These are phyloP conservation scores for Heliothis subflexa DNA, from an alignment of 1,140 invertebrate species.

Conservation along the genomic window DNA sequence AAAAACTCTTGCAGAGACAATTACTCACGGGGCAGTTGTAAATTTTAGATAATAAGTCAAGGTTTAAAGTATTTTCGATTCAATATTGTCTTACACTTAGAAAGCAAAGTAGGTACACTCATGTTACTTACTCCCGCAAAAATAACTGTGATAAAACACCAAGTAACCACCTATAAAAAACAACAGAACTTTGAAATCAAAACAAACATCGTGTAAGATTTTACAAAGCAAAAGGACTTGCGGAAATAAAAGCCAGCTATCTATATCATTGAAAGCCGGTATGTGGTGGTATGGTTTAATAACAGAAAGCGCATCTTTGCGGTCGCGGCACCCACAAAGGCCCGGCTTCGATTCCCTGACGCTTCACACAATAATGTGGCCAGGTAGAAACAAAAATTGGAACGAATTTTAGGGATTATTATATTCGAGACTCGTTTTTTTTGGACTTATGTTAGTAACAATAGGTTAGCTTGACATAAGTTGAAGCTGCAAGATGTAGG, in stretches of 20 bases:
- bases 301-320: conserved; percentile 1
- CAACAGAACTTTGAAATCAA: not conserved
- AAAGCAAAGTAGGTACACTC: too few relatives aligned
- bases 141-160: too few relatives aligned
- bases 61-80: too few relatives aligned
- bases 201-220: conserved; percentile 1
- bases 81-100: too few relatives aligned
- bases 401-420: conserved; percentile 32
- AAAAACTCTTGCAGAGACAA: too few relatives aligned
- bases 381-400: conserved; percentile 36
- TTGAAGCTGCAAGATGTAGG: not conserved
- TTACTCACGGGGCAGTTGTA: too few relatives aligned
- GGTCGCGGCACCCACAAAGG: conserved; percentile 32
- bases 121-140: too few relatives aligned
- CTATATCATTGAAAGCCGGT: conserved; percentile 5
- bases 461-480: not conserved
- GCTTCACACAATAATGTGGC: conserved; percentile 15
- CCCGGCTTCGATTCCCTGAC: conserved; percentile 19
- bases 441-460: not conserved
- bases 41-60: too few relatives aligned
- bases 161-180: not conserved
- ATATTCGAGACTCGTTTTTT: not conserved
- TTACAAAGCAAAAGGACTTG: not conserved
- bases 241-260: conserved; percentile 2
- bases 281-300: conserved; percentile 22